Base-by-base conservation (phyloP, 2,888 invertebrate genomes). In the Athalia circularis region DNA sequence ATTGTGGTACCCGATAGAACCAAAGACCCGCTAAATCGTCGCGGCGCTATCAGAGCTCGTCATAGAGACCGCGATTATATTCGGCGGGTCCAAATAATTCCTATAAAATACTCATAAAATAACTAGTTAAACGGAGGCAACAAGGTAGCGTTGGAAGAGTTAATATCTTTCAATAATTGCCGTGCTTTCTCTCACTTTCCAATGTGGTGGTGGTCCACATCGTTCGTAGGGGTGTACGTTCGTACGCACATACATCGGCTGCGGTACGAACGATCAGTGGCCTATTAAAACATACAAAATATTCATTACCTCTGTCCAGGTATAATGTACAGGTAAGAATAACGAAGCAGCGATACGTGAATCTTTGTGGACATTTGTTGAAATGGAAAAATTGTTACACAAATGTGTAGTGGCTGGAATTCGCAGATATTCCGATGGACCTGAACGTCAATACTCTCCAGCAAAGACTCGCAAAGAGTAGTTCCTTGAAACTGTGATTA, bases 11-110 rank as follows among this genome's bases (percentile, higher is more conserved):
- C 29, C 43, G 52, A 52, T 15, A 50, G 78, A 78, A 78, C 78
- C 74, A 78, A 78, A 50, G 67, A 61, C 64, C 78, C 48, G 74
- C 43, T 47, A 70, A 52, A 78, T 54, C 29, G 74, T 47, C 70
- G 70, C 72, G 47, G 64, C 78, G 59, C 78, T 77, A 72, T 70
- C 62, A 72, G 52, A 29, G 52, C 72, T 29, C 45, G 78, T 70
- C 61, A 72, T 64, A 62, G 50, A 11, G 43, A 78, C 61, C 70
- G 62, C 50, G 67, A 68, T 50, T 43, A 70, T 15, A 68, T 77
- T 74, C 72, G 64, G 78, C 72, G 64, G 52, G 64, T 65, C 9
- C 29, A 61, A 68, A 70, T 68, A 68, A 13, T 43, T n/a, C 48
- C 57, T 64, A 54, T 9, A 47, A 57, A 45, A 59, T 57, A n/a